A percentile compares a stretch with the other conserved stretches of the same genome.
Conservation (phyloP, 2,797 vertebrate species). For the Alectoris magna region DNA sequence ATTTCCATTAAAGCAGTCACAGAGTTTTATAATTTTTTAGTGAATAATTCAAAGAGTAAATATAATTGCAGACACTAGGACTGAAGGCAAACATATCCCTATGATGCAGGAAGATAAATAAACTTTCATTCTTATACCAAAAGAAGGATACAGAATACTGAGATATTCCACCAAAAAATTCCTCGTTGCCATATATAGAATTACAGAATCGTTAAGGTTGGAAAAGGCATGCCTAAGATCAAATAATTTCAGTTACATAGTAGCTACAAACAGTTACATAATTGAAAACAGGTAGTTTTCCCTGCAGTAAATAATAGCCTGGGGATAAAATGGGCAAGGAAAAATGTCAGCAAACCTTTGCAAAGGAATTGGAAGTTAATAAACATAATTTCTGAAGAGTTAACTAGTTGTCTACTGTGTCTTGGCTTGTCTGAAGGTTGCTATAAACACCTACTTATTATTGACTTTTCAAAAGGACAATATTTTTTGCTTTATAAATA, state of each 20-base stretch:
- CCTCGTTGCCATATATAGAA: neutral
- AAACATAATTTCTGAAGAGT: neutral
- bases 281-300: neutral
- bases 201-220: too few relatives aligned
- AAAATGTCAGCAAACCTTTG: neutral
- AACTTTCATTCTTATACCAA: neutral
- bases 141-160: neutral
- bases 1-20: neutral
- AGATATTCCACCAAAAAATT: neutral
- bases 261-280: neutral
- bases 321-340: neutral
- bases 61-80: neutral
- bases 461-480: neutral
- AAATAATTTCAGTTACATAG: neutral
- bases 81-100: neutral
- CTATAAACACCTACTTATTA: neutral
- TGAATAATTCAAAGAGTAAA: neutral
- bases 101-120: neutral
- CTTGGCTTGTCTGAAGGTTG: neutral
- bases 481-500: neutral
- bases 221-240: neutral
- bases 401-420: neutral
- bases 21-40: neutral
- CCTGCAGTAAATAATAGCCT: neutral
- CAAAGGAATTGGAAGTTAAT: neutral